Conservation (phyloP, 35 echinoderm and acorn worm genomes). For the Amphiura filiformis region DNA sequence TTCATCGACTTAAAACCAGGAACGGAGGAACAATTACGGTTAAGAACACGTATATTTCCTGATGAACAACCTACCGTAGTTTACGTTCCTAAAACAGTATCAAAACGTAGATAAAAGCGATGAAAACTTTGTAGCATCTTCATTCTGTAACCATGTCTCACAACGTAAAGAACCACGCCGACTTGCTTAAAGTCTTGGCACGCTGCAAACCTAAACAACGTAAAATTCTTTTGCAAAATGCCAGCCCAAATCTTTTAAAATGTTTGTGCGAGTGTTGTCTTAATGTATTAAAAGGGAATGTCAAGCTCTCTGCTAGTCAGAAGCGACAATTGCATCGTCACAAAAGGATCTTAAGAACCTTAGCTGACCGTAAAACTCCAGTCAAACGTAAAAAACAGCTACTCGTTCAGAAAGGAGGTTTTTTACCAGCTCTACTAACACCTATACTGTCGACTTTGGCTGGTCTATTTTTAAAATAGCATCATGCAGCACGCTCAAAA, state of each 20-base stretch:
- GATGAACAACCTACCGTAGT: slow-evolving; percentile 10
- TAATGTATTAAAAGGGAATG: slow-evolving; percentile 36
- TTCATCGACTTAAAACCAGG: slow-evolving; percentile 69
- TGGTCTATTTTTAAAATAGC: neutral
- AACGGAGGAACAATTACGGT: neutral
- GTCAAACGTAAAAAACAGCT: neutral
- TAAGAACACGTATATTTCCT: slow-evolving; percentile 46
- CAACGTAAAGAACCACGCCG: slow-evolving; percentile 21
- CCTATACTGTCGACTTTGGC: slow-evolving; percentile 29
- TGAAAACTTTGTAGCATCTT: neutral
- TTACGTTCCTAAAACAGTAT: neutral
- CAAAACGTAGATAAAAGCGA: neutral
- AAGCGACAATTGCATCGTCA: slow-evolving; percentile 10
- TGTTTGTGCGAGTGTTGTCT: slow-evolving; percentile 33
- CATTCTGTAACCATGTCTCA: slow-evolving; percentile 34
- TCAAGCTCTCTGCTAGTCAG: slow-evolving; percentile 32
- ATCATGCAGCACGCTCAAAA: slow-evolving; percentile 18
- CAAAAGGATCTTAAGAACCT: slow-evolving; percentile 17
- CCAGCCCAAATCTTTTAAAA: neutral
- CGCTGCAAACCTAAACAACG: neutral
- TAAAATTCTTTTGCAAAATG: slow-evolving; percentile 6
- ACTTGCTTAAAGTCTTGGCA: slow-evolving; percentile 24
- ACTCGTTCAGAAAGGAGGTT: slow-evolving; percentile 49
- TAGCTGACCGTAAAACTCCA: slow-evolving; percentile 39
- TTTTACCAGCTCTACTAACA: slow-evolving; percentile 12